These are phyloP conservation scores for Pteria penguin DNA, from an alignment of 2,888 invertebrate genomes.

Conservation along the genomic window DNA sequence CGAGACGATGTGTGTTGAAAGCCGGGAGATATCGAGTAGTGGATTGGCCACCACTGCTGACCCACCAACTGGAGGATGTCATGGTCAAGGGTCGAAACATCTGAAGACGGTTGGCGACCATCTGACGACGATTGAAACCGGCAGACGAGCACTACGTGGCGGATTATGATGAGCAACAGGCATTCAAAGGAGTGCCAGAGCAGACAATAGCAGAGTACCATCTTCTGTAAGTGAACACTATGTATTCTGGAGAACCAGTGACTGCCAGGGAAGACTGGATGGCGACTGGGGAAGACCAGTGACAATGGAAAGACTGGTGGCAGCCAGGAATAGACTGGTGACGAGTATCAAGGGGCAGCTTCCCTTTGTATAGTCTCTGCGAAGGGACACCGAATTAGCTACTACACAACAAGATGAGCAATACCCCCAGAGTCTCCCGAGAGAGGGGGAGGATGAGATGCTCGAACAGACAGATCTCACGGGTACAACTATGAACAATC, in stretches of 20 bases:
- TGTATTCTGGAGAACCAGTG: constrained; percentile 20
- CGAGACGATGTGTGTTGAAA: no score
- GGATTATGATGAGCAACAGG: no score
- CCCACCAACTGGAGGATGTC: no score
- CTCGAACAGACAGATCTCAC: constrained; percentile 8
- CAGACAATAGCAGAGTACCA: no score
- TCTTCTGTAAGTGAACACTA: no score
- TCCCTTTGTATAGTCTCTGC: not conserved
- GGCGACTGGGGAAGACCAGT: constrained; percentile 15
- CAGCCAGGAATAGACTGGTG: constrained; percentile 17
- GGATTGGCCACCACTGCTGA: no score
- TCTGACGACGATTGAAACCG: not conserved
- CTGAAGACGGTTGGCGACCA: constrained; percentile 10
- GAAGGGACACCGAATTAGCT: constrained; percentile 9
- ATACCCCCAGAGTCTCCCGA: constrained; percentile 11
- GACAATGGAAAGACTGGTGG: constrained; percentile 7
- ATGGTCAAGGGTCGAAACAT: no score
- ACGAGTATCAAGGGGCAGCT: constrained; percentile 16
- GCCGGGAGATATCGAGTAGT: no score
- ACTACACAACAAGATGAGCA: not conserved
- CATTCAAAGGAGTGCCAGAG: no score
- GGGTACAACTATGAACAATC: not conserved
- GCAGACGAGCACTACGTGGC: no score
- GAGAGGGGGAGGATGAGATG: constrained; percentile 16
- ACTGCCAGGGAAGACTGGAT: constrained; percentile 11